These are phyloP conservation scores for Okamejei kenojei DNA, from an alignment of 2,797 vertebrate species.

Conservation along the genomic window DNA sequence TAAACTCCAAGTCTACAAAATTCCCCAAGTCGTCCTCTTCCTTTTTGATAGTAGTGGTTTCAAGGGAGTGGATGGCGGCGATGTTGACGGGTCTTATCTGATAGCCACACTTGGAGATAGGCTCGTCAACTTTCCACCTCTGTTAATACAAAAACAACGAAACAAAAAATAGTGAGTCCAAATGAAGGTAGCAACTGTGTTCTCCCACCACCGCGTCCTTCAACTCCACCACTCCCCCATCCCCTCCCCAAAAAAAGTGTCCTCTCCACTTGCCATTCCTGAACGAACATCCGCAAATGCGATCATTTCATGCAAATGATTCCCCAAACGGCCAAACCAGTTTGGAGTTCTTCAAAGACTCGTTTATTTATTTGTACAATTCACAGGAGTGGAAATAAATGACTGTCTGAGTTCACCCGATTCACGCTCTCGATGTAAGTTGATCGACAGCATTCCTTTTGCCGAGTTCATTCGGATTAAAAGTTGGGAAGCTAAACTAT, in stretches of 20 bases:
- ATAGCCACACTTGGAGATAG: slow-evolving; percentile 29
- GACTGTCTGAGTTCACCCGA: not conserved
- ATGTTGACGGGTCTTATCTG: slow-evolving; percentile 54
- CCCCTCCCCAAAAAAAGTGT: no score
- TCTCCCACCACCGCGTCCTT: no score
- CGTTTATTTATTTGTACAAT: not conserved
- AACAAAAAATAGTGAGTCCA: not conserved
- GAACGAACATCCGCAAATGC: not conserved
- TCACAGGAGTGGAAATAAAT: not conserved
- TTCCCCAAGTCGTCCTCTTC: slow-evolving; percentile 79
- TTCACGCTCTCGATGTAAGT: not conserved
- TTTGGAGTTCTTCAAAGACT: not conserved
- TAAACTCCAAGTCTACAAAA: slow-evolving; percentile 83
- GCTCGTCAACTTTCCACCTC: slow-evolving; percentile 25
- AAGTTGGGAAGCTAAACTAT: not conserved
- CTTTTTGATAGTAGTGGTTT: slow-evolving; percentile 53
- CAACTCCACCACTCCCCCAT: no score
- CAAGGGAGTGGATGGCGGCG: slow-evolving; percentile 64
- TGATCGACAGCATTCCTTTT: not conserved
- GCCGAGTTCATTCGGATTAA: not conserved
- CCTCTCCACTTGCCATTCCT: not conserved
- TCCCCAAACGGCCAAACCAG: slow-evolving; percentile 7
- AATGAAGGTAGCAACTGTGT: no score
- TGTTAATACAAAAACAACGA: not conserved
- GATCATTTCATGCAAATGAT: not conserved